Percentiles rank a stretch among this genome's conserved stretches.
phyloP scores from a whole-genome alignment of 2,888 invertebrate genomes.

The Ramazzottius varieornatus region DNA sequence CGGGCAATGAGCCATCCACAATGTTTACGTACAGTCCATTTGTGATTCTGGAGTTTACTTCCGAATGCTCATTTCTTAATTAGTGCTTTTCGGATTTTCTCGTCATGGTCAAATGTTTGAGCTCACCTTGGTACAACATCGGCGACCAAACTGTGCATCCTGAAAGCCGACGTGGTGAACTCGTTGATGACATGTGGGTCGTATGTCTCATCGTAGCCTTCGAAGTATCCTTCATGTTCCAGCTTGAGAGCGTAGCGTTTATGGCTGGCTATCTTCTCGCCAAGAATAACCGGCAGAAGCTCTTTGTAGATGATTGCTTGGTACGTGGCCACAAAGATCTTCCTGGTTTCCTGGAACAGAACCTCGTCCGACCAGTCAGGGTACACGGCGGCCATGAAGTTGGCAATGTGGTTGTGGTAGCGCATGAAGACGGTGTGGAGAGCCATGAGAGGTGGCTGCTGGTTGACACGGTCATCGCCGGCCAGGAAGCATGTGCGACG shows the following conservation, averaged over 20 bases:
- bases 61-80: too few relatives aligned
- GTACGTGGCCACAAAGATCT: not conserved
- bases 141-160: not conserved
- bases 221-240: not conserved
- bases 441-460: not conserved
- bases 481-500: conserved; percentile 1
- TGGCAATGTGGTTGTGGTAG: not conserved
- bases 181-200: conserved; percentile 1
- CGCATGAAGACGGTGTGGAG: not conserved
- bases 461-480: not conserved
- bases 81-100: too few relatives aligned
- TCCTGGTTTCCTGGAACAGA: not conserved
- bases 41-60: too few relatives aligned
- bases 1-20: too few relatives aligned
- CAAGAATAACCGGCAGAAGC: not conserved
- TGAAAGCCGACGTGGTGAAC: not conserved
- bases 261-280: conserved; percentile 3
- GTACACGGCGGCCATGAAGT: not conserved
- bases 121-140: not conserved
- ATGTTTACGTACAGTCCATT: too few relatives aligned
- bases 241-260: conserved; percentile 1
- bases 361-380: not conserved
- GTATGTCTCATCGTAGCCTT: not conserved
- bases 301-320: not conserved
- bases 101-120: too few relatives aligned